phyloP scores from a whole-genome alignment of 2,888 invertebrate species.

The Leptopterna dolabrata region DNA sequence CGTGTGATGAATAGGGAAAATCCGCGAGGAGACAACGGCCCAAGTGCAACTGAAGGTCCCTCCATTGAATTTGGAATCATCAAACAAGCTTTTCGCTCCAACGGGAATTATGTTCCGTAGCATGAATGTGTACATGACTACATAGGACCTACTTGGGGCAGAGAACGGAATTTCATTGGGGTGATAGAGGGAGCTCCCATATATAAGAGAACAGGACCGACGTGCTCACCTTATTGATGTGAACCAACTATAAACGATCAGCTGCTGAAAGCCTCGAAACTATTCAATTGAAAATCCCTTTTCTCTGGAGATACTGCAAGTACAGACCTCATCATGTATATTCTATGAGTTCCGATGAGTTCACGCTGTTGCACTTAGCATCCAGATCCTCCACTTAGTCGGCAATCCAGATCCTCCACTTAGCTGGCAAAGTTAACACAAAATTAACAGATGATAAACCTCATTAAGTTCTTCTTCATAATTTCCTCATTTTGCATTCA shows the following conservation, averaged over 20 bases:
- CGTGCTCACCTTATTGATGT: neutral
- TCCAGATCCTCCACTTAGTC: too few species aligned
- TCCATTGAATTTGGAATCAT: neutral
- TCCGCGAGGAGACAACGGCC: neutral
- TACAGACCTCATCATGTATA: too few species aligned
- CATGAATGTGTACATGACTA: neutral
- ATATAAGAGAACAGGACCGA: neutral
- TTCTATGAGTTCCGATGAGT: too few species aligned
- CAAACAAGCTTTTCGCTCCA: neutral
- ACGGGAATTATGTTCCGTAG: neutral
- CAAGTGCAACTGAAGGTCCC: neutral
- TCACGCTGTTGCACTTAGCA: too few species aligned
- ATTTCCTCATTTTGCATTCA: too few species aligned
- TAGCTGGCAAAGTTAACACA: too few species aligned
- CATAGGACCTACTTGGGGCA: neutral
- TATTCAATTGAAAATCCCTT: too few species aligned
- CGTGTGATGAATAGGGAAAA: neutral
- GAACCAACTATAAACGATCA: neutral
- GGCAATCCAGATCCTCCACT: too few species aligned
- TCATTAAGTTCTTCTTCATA: too few species aligned
- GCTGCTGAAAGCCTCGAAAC: too few species aligned
- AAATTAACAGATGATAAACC: too few species aligned
- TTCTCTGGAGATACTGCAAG: too few species aligned
- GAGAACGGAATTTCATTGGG: neutral
- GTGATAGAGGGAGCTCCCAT: neutral